A percentile compares a stretch with the other conserved stretches of the same genome.
Evolutionary conservation across 2,797 vertebrate genomes (phyloP).

Genomic region (Neopelma chrysocephalum): DNA sequence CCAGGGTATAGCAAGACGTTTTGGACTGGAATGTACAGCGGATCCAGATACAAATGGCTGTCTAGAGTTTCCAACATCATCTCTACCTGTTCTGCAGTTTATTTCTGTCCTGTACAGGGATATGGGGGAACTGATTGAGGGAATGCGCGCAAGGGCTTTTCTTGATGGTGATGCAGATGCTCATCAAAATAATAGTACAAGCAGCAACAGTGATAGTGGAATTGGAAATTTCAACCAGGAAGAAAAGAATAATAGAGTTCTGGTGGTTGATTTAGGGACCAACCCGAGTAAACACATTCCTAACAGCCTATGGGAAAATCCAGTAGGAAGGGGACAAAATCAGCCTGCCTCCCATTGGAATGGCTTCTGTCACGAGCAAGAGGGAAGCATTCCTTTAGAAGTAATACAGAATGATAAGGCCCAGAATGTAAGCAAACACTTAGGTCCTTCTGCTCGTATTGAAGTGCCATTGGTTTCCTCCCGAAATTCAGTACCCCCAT

Average conservation of each 20-base stretch:
- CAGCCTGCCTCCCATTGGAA: slow-evolving; percentile 77
- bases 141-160: slow-evolving; percentile 91
- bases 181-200: slow-evolving; percentile 92
- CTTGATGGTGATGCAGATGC: slow-evolving; percentile 85
- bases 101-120: slow-evolving; percentile 95
- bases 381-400: slow-evolving; percentile 77
- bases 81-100: slow-evolving; percentile 94
- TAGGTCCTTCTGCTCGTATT: slow-evolving; percentile 76
- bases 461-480: slow-evolving; percentile 81
- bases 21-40: slow-evolving; percentile 92
- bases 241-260: slow-evolving; percentile 90
- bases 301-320: slow-evolving; percentile 84
- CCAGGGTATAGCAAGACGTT: slow-evolving; percentile 86
- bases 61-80: slow-evolving; percentile 93
- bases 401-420: slow-evolving; percentile 81
- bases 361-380: slow-evolving; percentile 84
- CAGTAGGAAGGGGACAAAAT: slow-evolving; percentile 60
- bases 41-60: slow-evolving; percentile 95
- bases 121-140: slow-evolving; percentile 96
- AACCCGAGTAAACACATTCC: slow-evolving; percentile 82
- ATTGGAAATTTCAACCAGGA: slow-evolving; percentile 95
- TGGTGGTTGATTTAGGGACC: slow-evolving; percentile 91
- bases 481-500: slow-evolving; percentile 78
- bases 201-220: slow-evolving; percentile 97
- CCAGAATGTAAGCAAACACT: slow-evolving; percentile 78